Conservation (phyloP, 2,113 vertebrate genomes). For the Girardinichthys multiradiatus region DNA sequence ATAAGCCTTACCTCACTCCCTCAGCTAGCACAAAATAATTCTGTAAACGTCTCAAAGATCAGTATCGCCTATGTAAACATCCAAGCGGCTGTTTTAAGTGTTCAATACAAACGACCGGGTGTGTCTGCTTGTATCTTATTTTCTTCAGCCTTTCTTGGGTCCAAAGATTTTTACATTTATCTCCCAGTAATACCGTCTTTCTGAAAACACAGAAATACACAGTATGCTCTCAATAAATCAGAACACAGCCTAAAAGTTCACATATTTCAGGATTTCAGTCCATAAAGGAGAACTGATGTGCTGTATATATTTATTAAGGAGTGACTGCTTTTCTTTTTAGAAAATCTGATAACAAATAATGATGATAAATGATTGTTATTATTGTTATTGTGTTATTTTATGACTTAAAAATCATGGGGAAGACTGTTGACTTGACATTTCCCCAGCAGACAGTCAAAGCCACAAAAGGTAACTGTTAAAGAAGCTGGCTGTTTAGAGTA, state of each 20-base stretch:
- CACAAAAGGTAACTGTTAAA: too few species aligned
- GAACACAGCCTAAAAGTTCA: neutral
- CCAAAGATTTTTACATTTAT: constrained; percentile 37
- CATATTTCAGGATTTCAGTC: neutral
- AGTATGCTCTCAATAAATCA: neutral
- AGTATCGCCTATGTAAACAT: constrained; percentile 17
- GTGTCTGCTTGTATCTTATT: constrained; percentile 39
- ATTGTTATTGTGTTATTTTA: neutral
- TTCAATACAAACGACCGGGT: constrained; percentile 21
- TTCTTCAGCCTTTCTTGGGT: constrained; percentile 23
- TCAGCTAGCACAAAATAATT: constrained; percentile 7
- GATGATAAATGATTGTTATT: too few species aligned
- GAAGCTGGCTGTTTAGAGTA: too few species aligned
- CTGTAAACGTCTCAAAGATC: constrained; percentile 36
- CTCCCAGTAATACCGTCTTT: constrained; percentile 8
- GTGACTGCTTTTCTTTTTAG: neutral
- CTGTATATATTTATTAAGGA: neutral
- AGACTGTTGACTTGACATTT: too few species aligned
- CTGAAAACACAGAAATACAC: constrained; percentile 7
- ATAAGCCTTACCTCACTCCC: constrained; percentile 27
- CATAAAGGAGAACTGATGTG: neutral
- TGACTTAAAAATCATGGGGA: too few species aligned
- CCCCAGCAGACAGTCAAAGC: too few species aligned
- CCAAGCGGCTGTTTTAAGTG: constrained; percentile 17
- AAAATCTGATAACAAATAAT: neutral